Base-by-base conservation (phyloP, 2,888 invertebrate genomes). In the Lasioglossum calceatum region DNA sequence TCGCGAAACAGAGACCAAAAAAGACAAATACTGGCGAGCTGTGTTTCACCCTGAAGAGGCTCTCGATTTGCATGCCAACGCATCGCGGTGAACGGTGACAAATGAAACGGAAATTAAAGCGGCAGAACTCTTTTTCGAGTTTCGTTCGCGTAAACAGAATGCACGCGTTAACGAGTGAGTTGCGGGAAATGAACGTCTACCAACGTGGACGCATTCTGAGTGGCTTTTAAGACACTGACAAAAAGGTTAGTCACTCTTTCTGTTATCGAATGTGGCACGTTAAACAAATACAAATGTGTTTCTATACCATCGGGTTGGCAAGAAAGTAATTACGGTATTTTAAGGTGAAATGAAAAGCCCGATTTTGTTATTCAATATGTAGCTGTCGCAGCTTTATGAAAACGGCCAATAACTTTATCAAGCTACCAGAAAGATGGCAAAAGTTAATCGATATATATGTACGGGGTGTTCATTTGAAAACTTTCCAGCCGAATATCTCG, bases 11-110 rank as follows among this genome's bases (percentile, higher is more conserved):
- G 77, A 19, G 77, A 27, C 14, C 27, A 61, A 61, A 61, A 27
- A 27, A 27, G 16, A n/a, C n/a, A n/a, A 67, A 82, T 76, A 67
- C 61, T 36, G 58, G 47, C 72, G 39, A 14, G 54, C 32, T 36
- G 27, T 39, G 77, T 42, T 72, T 42, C 61, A 27, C 39, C 32
- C 16, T 32, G 42, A 44, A 47, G 58, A 71, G n/a, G 16, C 61
- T 71, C 64, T 86, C 67, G 81, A 74, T 82, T 79, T 84, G 81
- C 67, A 82, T 84, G 78, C 73, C 14, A 42, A 42, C 39, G 74
- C 61, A 23, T 32, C 23, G 36, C 12, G 44, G 44, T n/a, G 47
- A 58, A 42, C 76, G 47, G 74, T 79, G 86, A 87, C 78, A 67
- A 81, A 86, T 61, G 74, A 76, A 58, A 58, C 75, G 14, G 54